Percentiles rank a stretch among this genome's conserved stretches.
These are phyloP conservation scores for Oryzias javanicus DNA, from an alignment of 2,113 vertebrate species.

Conservation along the genomic window DNA sequence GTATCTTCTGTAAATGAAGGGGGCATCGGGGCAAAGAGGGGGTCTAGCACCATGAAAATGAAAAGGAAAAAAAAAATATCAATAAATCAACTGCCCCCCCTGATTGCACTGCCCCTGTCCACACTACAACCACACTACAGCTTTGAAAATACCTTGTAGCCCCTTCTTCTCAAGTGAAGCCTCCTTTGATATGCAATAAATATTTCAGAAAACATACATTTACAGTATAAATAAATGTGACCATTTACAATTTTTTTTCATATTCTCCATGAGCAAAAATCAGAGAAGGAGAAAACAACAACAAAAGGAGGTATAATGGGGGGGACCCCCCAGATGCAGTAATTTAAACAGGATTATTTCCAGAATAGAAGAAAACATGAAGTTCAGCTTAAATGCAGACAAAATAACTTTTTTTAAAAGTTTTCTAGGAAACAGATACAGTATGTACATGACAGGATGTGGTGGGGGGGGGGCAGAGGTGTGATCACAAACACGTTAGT, in stretches of 20 bases:
- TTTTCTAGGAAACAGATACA: conserved; percentile 65
- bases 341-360: conserved; percentile 50
- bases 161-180: conserved; percentile 67
- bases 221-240: conserved; percentile 79
- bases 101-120: conserved; percentile 67
- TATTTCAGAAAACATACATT: conserved; percentile 76
- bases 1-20: conserved; percentile 59
- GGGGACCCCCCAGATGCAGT: conserved; percentile 63
- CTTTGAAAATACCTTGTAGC: conserved; percentile 73
- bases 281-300: conserved; percentile 33
- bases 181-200: conserved; percentile 80
- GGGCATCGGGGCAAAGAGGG: conserved; percentile 59
- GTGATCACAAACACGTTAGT: neutral
- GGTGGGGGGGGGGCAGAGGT: conserved; percentile 38
- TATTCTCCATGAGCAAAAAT: conserved; percentile 57
- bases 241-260: conserved; percentile 69
- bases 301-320: conserved; percentile 74
- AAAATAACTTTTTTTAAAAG: conserved; percentile 55
- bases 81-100: conserved; percentile 63
- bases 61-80: conserved; percentile 17
- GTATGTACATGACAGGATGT: conserved; percentile 69
- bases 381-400: conserved; percentile 67
- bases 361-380: conserved; percentile 56
- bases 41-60: conserved; percentile 74
- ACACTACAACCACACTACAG: conserved; percentile 59